Conservation (phyloP, 2,113 vertebrate species). For the Chunga burmeisteri region DNA sequence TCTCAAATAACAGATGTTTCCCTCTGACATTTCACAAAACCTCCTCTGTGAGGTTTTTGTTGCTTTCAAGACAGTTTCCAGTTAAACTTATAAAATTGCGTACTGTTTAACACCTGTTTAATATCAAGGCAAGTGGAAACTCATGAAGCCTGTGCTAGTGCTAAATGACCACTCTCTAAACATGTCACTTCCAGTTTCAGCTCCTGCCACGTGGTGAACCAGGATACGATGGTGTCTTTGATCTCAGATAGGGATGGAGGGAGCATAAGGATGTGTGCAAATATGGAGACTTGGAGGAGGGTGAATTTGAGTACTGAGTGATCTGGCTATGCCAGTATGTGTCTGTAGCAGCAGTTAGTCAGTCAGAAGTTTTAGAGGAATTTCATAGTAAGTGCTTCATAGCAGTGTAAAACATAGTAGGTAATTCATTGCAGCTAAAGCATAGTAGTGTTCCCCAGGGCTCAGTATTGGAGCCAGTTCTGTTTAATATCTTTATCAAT, state of each 20-base stretch:
- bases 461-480: too few relatives aligned
- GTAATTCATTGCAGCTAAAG: too few relatives aligned
- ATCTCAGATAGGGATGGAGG: neutral
- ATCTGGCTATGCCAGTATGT: neutral
- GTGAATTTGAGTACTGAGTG: neutral
- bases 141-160: neutral
- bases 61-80: conserved; percentile 44
- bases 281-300: neutral
- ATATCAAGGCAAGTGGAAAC: neutral
- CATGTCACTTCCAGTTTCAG: neutral
- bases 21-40: conserved; percentile 41
- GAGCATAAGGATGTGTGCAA: accelerated
- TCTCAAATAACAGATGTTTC: conserved; percentile 48
- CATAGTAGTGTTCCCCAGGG: too few relatives aligned
- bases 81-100: conserved; percentile 19
- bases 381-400: neutral
- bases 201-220: neutral
- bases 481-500: too few relatives aligned
- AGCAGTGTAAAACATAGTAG: too few relatives aligned
- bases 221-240: neutral
- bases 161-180: neutral
- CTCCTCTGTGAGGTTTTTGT: conserved; percentile 6
- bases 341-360: neutral
- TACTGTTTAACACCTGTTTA: conserved; percentile 54
- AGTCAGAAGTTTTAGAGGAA: neutral